Evolutionary conservation across 2,113 vertebrate genomes (phyloP), one percentile per base, ranked within the genome.

Genomic region (Siniperca chuatsi): DNA sequence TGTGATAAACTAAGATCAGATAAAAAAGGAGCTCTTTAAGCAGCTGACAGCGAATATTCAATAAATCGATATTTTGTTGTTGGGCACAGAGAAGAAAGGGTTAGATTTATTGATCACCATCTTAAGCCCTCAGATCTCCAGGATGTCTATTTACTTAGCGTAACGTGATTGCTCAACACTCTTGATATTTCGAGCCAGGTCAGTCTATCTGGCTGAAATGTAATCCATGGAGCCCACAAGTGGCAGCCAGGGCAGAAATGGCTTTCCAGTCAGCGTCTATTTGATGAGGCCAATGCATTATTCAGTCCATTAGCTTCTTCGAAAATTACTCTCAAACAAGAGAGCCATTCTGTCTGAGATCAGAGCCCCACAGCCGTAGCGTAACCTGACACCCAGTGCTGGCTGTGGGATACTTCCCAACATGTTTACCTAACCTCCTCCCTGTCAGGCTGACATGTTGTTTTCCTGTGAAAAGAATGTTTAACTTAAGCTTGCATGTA

Each of bases 301-400:
- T 95, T 95, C 93, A 95, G 92, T 93, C 93, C 94, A 95, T 95
- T 95, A 95, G 93, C 93, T 90, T 94, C 92, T 93, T 91, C 89
- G 89, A 94, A 95, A 93, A 94, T 94, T 85, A 94, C 93, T 94
- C 91, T 94, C 93, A 92, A 92, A 95, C 94, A 95, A 95, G 92
- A 93, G 92, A 92, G 92, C 91, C 94, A 89, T 94, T 94, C 94
- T 93, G 92, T 94, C 91, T 92, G 92, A 92, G 94, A 93, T 93
- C 93, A 94, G 92, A 95, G 92, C 87, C 88, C 83, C 83, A 81
- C 87, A 86, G 91, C 84, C 89, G 65, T 75, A 13, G 81, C 20
- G 92, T 92, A 94, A 95, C 90, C 86, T 40, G 91, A 94, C 92
- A 92, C 92, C 78, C 55, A 8, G 84, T 8, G 60, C 89, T 90